Percentiles rank a stretch among this genome's conserved stretches.
Conservation (phyloP, 2,888 invertebrate species). For the Leptinotarsa peninsularis region DNA sequence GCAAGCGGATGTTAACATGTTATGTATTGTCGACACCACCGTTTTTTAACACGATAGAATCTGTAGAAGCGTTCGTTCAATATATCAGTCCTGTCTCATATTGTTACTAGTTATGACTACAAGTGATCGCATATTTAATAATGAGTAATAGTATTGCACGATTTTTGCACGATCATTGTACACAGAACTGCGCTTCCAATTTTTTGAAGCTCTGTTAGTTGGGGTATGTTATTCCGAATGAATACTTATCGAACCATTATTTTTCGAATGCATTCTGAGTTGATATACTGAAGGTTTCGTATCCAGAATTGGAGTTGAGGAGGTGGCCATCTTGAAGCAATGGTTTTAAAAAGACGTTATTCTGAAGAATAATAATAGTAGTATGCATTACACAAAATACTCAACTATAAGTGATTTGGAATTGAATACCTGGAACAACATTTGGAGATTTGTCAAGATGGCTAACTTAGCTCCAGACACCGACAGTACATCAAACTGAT, state of each 20-base stretch:
- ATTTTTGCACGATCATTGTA: conserved; percentile 34
- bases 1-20: conserved; percentile 56
- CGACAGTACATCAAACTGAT: neutral
- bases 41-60: conserved; percentile 53
- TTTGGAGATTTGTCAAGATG: no score
- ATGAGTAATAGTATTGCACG: conserved; percentile 38
- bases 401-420: no score
- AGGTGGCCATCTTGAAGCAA: neutral
- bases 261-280: neutral
- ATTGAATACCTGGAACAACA: no score
- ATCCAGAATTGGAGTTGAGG: neutral
- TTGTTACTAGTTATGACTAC: conserved; percentile 67
- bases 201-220: neutral
- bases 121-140: conserved; percentile 61
- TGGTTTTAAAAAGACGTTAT: neutral
- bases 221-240: conserved; percentile 15
- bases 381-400: no score
- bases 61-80: conserved; percentile 47
- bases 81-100: conserved; percentile 41
- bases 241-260: neutral
- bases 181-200: conserved; percentile 24
- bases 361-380: neutral
- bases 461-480: neutral
- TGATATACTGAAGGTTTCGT: neutral
- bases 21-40: conserved; percentile 43